phyloP scores from a whole-genome alignment of 2,113 vertebrate genomes.

The Candoia aspera region DNA sequence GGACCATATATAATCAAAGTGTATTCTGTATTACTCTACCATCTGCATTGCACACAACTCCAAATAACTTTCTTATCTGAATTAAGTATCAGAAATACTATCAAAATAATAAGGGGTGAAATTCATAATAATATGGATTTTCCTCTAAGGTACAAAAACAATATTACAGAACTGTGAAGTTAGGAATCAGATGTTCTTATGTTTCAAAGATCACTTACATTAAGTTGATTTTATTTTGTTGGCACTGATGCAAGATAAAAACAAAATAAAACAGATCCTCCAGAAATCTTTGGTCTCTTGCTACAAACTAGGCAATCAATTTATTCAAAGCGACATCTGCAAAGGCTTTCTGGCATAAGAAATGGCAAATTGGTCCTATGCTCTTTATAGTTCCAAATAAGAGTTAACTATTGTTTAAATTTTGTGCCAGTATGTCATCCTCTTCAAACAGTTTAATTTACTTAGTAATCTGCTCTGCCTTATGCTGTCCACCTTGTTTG shows the following conservation, averaged over 20 bases:
- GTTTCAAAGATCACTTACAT: background rate
- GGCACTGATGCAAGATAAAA: background rate
- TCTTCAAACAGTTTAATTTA: conserved; percentile 10
- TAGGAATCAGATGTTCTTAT: background rate
- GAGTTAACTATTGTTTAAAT: conserved; percentile 15
- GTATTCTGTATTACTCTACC: background rate
- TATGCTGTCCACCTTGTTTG: conserved; percentile 20
- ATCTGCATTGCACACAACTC: background rate
- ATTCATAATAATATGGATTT: background rate
- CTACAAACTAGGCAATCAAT: background rate
- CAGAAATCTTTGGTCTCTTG: background rate
- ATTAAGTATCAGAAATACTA: background rate
- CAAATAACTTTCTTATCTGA: background rate
- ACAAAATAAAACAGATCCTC: background rate
- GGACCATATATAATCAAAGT: background rate
- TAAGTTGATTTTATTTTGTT: background rate
- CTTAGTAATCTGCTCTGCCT: conserved; percentile 5
- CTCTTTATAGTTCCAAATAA: background rate
- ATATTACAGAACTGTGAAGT: background rate
- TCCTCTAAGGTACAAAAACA: background rate
- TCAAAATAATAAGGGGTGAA: background rate
- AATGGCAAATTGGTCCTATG: background rate
- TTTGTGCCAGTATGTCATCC: background rate
- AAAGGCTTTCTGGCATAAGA: background rate
- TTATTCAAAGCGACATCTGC: background rate